A percentile compares a stretch with the other conserved stretches of the same genome.
Evolutionary conservation across 30 jellyfish, hydroid and myxozoan genomes (phyloP).

Genomic region (Sanderia malayensis): DNA sequence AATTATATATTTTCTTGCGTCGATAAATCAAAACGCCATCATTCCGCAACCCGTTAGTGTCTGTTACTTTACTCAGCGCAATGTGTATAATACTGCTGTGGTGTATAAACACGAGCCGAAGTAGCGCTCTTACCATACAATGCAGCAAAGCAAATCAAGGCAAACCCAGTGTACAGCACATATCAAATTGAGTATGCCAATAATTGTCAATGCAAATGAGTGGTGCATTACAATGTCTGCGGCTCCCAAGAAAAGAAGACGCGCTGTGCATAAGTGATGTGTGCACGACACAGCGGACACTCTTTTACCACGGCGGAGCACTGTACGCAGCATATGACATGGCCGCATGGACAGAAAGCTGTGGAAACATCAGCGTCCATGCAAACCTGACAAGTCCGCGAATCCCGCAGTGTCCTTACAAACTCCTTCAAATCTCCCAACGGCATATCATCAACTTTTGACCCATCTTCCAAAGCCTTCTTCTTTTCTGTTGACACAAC

Average conservation of each 20-base stretch:
- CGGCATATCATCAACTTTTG: slow-evolving; percentile 51
- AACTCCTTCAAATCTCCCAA: slow-evolving; percentile 80
- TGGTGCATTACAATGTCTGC: slow-evolving; percentile 12
- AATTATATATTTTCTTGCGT: too few relatives aligned
- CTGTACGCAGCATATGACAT: slow-evolving; percentile 90
- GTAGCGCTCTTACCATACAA: too few relatives aligned
- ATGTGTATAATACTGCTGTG: too few relatives aligned
- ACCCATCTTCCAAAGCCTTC: slow-evolving; percentile 39
- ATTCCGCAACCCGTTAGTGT: too few relatives aligned
- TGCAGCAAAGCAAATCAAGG: too few relatives aligned
- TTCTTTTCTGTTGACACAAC: too few relatives aligned
- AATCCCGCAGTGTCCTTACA: slow-evolving; percentile 77
- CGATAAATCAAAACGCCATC: too few relatives aligned
- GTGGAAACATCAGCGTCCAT: slow-evolving; percentile 92
- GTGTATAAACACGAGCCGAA: too few relatives aligned
- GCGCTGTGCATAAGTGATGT: slow-evolving; percentile 93
- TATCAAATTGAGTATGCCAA: too few relatives aligned
- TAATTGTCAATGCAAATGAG: too few relatives aligned
- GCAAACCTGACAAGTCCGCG: slow-evolving; percentile 95
- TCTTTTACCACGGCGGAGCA: slow-evolving; percentile 98
- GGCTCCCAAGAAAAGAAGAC: slow-evolving; percentile 84
- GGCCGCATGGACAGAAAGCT: slow-evolving; percentile 99
- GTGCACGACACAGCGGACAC: slow-evolving; percentile 98
- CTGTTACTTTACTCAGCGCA: too few relatives aligned
- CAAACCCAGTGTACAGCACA: too few relatives aligned